Evolutionary conservation across 1,140 invertebrate species (phyloP), one percentile per base, ranked within the genome.

Genomic region (Drosophila sproati): DNA sequence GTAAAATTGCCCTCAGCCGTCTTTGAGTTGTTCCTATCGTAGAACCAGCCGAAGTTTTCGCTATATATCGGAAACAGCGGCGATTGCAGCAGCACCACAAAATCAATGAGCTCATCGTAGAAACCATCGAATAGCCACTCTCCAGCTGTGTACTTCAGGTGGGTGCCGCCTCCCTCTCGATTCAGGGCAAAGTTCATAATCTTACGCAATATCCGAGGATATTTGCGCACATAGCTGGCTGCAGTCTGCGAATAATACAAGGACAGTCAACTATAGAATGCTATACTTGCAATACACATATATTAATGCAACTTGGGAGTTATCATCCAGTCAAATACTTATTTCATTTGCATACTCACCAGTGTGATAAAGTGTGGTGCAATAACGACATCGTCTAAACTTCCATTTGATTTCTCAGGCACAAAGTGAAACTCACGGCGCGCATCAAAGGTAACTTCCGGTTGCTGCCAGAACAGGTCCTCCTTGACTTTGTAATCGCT

Each of bases 11-110:
- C 96, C 91, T 97, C 96, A 79, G 94, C 96, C 1, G 93, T 94
- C 20, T 94, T 92, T 0, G 96, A 95, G 31, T 93, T 93, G 89
- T 97, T 97, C 55, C 96, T 94, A 94, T 96, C 79, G 87, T 96
- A 96, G 89, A 97, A 96, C 96, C 96, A 97, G n/a, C 94, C 96
- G 91, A 97, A 97, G 86, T 94, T 95, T 59, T 94, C 93, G 83
- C 92, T 96, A 1, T 96, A 95, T 41, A 96, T 60, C 3, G 94
- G 83, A 2, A 91, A 86, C 0, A 94, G 81, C 0, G 94, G 89
- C 2, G 96, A 94, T 7, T 95, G 91, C 37, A 91, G 61, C 66
- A 94, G 93, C 7, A 91, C 72, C 0, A 94, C 94, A 41, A 96
- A 87, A 43, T 94, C 89, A 20, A 97, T 77, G n/a, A 97, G 80